phyloP scores from a whole-genome alignment of 2,888 invertebrate species.

The Thymelicus lineola region DNA sequence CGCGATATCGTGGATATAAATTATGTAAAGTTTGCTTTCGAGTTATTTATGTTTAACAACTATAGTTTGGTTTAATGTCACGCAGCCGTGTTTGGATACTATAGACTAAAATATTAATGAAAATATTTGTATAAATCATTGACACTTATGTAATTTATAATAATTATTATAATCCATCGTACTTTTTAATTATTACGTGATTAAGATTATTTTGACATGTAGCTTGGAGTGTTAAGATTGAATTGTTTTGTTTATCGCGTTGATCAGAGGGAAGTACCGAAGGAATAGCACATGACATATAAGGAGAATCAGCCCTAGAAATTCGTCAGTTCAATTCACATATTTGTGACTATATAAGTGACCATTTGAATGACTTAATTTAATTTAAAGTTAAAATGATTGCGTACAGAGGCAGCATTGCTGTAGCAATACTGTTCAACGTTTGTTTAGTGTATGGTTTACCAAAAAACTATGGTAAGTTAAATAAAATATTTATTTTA shows the following conservation, averaged over 20 bases:
- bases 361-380: neutral
- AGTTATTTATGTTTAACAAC: too few relatives aligned
- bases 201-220: neutral
- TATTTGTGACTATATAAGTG: neutral
- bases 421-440: neutral
- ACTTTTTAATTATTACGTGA: too few relatives aligned
- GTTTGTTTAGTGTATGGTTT: slow-evolving; percentile 2
- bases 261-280: slow-evolving; percentile 4
- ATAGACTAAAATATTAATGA: too few relatives aligned
- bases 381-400: neutral
- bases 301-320: slow-evolving; percentile 4
- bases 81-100: too few relatives aligned
- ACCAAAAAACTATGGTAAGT: slow-evolving; percentile 25
- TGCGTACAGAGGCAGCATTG: neutral
- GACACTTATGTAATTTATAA: too few relatives aligned
- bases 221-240: neutral
- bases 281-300: neutral
- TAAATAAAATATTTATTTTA: neutral
- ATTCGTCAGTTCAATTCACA: neutral
- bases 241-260: neutral
- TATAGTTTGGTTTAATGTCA: too few relatives aligned
- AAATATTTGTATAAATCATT: too few relatives aligned
- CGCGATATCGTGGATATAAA: too few relatives aligned
- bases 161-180: too few relatives aligned
- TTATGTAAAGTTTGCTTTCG: too few relatives aligned